These are phyloP conservation scores for Taphrorychus bicolor DNA, from an alignment of 2,888 invertebrate genomes.

Conservation along the genomic window DNA sequence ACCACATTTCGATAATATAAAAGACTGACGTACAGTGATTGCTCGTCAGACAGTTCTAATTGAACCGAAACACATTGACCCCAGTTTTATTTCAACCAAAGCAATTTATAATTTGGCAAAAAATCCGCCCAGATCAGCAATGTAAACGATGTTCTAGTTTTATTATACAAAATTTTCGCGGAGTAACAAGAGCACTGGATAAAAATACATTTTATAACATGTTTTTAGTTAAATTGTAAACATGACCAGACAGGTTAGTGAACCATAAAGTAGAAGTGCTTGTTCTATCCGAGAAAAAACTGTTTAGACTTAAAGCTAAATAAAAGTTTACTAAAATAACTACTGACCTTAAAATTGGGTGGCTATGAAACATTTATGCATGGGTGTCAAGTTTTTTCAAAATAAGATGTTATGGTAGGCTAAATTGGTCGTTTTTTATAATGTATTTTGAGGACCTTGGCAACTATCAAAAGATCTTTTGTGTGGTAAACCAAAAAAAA, in stretches of 20 bases:
- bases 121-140: slow-evolving; percentile 19
- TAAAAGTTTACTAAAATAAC: slow-evolving; percentile 1
- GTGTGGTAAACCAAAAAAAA: too few species aligned
- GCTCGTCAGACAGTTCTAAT: slow-evolving; percentile 22
- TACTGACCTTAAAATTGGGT: neutral
- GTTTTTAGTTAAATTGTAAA: slow-evolving; percentile 17
- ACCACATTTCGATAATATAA: neutral
- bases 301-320: neutral
- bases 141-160: slow-evolving; percentile 21
- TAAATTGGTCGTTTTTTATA: too few species aligned
- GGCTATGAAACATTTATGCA: neutral
- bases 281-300: neutral
- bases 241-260: slow-evolving; percentile 26
- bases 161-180: slow-evolving; percentile 17
- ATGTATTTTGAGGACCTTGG: too few species aligned
- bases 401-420: too few species aligned
- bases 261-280: slow-evolving; percentile 8
- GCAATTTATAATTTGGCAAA: slow-evolving; percentile 22
- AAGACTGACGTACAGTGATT: neutral
- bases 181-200: neutral
- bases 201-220: slow-evolving; percentile 26
- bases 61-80: slow-evolving; percentile 20
- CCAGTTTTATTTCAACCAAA: slow-evolving; percentile 18
- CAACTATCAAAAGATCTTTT: too few species aligned
- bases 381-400: too few species aligned